phyloP scores from a whole-genome alignment of 2,113 vertebrate species.

The Xiphias gladius region DNA sequence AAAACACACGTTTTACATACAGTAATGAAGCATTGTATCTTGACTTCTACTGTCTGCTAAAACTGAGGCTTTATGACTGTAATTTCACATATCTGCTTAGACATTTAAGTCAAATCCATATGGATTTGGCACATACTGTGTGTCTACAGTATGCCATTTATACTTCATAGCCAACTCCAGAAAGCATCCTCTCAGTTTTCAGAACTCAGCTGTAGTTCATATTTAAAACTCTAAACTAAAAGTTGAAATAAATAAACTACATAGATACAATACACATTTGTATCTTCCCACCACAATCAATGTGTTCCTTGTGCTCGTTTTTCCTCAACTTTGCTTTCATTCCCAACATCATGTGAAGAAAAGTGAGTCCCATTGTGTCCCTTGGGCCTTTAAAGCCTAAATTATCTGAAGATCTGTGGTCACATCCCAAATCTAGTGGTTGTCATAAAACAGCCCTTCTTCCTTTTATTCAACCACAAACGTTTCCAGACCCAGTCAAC shows the following conservation, averaged over 20 bases:
- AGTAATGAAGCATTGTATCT: background rate
- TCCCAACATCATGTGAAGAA: background rate
- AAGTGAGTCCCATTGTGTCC: constrained; percentile 9
- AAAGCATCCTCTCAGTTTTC: constrained; percentile 15
- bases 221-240: constrained; percentile 6
- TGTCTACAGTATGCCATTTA: background rate
- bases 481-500: constrained; percentile 34
- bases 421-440: constrained; percentile 27
- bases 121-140: background rate
- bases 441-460: constrained; percentile 35
- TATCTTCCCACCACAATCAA: background rate
- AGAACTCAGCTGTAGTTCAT: constrained; percentile 33
- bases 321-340: background rate
- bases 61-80: background rate
- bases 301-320: constrained; percentile 35
- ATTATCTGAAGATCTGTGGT: constrained; percentile 38
- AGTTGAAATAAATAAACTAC: constrained; percentile 27
- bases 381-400: constrained; percentile 31
- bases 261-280: constrained; percentile 20
- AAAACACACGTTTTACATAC: background rate
- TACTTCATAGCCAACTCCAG: background rate
- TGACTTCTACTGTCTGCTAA: background rate
- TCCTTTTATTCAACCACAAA: constrained; percentile 48
- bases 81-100: background rate
- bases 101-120: background rate